Base-by-base conservation (phyloP, 2,888 invertebrate species). In the Eilema caniola region DNA sequence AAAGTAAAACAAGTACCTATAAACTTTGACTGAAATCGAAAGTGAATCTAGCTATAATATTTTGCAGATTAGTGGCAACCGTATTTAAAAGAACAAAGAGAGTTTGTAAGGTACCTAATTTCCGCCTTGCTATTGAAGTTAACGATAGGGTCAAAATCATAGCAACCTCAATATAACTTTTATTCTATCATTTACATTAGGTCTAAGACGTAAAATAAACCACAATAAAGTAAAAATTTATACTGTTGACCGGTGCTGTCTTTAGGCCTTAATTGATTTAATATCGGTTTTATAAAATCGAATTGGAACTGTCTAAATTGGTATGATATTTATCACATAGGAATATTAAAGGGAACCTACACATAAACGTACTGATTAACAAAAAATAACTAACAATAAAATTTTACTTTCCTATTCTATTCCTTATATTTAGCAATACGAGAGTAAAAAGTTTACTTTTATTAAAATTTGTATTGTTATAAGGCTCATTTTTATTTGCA, bases 11-110 rank as follows among this genome's bases (percentile, higher is more conserved):
- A 25, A 73, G 67, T 63, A 69, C 73, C 77, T 65, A 72, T 73
- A 69, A 53, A 75, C 69, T 74, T 71, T 70, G 37, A 73, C 72
- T 73, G 82, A 85, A 80, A 88, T 86, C 81, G 87, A 90, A 87
- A 89, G 88, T 88, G 85, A 83, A 85, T 84, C 80, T 81, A 24
- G 83, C 85, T 24, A 14, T 86, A 83, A 80, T 79, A 84, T 81
- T 82, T 76, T 78, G 77, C 80, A 83, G 85, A 86, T 87, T 85
- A 86, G 87, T 82, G 70, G 80, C 77, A 83, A 79, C 83, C 61
- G 78, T 77, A 89, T 20, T 47, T 47, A 47, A 47, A 20, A 47
- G 7, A 4, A 47, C 5, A n/a, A n/a, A 28, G 28, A 28, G 28
- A 28, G 28, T 28, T 28, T n/a, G n/a, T n/a, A n/a, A n/a, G n/a